Base-by-base conservation (phyloP, 2,113 vertebrate genomes). In the Ramphastos sulfuratus region DNA sequence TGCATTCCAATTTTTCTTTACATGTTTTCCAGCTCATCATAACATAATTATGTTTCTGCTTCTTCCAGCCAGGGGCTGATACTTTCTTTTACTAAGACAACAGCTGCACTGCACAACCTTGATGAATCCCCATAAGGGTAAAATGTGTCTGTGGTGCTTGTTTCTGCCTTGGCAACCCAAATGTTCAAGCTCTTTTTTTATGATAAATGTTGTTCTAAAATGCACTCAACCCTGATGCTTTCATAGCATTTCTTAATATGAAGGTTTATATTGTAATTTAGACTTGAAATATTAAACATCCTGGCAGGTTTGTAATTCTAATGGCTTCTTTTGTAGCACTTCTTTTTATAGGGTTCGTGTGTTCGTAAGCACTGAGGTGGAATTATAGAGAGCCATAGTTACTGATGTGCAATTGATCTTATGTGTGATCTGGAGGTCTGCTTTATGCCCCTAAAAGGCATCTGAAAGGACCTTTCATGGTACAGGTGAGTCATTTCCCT, bases 91-190 rank as follows among this genome's bases (percentile, higher is more conserved):
- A 58, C 80, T 67, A 92, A 95, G 95, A 96, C 95, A 96, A 93
- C 96, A 97, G 97, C 97, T 97, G 96, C 86, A 96, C 91, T 92
- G 83, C 93, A 95, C 91, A 97, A 97, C 97, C 96, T 97, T 92
- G 97, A 92, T 96, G 93, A 95, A 90, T 88, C 91, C 94, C 95
- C 95, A 91, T 94, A 93, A 96, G 78, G 87, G 87, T 89, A 92
- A 96, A 92, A 95, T 67, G 85, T 76, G 75, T 93, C 92, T 93
- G 83, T 94, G 93, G 90, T 89, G 67, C 88, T 89, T 85, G 81
- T 96, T 97, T 95, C 80, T 82, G 91, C 84, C 93, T 96, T 96
- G 94, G 92, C 92, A 92, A 95, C 77, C 92, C 82, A 82, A 95
- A 91, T 95, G 92, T 93, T 96, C 90, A 70, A 69, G 87, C 50